phyloP scores from a whole-genome alignment of 1,140 invertebrate species.

The Schlechtendalia chinensis region DNA sequence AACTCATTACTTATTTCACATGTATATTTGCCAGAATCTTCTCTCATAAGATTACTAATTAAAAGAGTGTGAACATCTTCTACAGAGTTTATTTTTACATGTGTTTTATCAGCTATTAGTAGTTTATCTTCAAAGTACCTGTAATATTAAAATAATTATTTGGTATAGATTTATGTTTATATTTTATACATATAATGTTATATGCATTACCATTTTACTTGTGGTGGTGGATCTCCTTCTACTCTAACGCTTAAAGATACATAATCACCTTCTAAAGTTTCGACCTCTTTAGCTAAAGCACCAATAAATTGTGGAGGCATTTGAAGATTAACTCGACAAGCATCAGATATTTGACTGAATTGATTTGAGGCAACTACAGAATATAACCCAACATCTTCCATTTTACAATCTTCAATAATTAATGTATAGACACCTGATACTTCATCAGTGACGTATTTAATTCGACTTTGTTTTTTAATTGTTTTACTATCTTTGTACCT shows the following conservation, averaged over 20 bases:
- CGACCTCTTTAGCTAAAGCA: slow-evolving; percentile 65
- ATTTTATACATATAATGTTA: not conserved
- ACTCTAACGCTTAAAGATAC: slow-evolving; percentile 79
- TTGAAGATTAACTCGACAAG: slow-evolving; percentile 76
- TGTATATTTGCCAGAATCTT: slow-evolving; percentile 70
- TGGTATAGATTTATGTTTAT: not conserved
- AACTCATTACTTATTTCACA: slow-evolving; percentile 76
- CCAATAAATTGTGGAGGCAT: slow-evolving; percentile 74
- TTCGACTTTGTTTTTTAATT: slow-evolving; percentile 66
- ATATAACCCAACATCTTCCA: slow-evolving; percentile 90
- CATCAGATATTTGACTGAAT: slow-evolving; percentile 80
- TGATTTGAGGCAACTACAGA: slow-evolving; percentile 88
- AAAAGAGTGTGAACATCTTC: slow-evolving; percentile 74
- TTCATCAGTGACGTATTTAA: slow-evolving; percentile 68
- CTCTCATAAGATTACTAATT: slow-evolving; percentile 70
- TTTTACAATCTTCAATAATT: slow-evolving; percentile 74
- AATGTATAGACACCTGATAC: slow-evolving; percentile 69
- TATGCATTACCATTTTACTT: slow-evolving; percentile 69
- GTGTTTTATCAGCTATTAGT: slow-evolving; percentile 67
- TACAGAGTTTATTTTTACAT: slow-evolving; percentile 61
- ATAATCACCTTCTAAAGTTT: slow-evolving; percentile 74
- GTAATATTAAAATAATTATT: not conserved
- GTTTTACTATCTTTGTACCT: slow-evolving; percentile 79
- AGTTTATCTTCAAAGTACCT: slow-evolving; percentile 62
- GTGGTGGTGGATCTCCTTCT: slow-evolving; percentile 77